Percentiles rank a stretch among this genome's conserved stretches.
These are phyloP conservation scores for Leptopilina myrica DNA, from an alignment of 2,888 invertebrate species.

Conservation along the genomic window DNA sequence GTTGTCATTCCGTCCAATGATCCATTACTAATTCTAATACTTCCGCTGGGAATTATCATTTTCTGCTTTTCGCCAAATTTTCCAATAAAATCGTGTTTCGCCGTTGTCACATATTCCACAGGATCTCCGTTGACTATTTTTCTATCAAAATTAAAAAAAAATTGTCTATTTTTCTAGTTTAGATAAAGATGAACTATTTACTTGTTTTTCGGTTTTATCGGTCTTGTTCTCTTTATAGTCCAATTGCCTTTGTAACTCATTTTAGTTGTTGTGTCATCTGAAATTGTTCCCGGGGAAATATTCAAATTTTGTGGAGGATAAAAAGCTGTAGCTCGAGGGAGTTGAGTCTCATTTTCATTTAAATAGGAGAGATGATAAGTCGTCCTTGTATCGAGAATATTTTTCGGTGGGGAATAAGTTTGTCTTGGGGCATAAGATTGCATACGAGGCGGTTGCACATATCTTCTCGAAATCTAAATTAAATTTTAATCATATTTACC, in stretches of 20 bases:
- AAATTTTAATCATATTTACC: too few species aligned
- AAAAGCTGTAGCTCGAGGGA: slow-evolving; percentile 59
- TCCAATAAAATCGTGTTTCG: slow-evolving; percentile 66
- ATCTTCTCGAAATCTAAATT: slow-evolving; percentile 62
- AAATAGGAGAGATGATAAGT: slow-evolving; percentile 70
- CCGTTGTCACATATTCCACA: slow-evolving; percentile 71
- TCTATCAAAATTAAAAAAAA: slow-evolving; percentile 48
- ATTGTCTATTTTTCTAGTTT: too few species aligned
- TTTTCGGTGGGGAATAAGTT: slow-evolving; percentile 64
- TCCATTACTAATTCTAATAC: slow-evolving; percentile 65
- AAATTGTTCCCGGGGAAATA: slow-evolving; percentile 62
- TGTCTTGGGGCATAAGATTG: slow-evolving; percentile 67
- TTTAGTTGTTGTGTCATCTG: slow-evolving; percentile 67
- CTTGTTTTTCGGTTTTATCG: slow-evolving; percentile 69
- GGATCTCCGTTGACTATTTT: slow-evolving; percentile 61
- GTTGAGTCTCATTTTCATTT: slow-evolving; percentile 52
- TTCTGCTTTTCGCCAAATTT: slow-evolving; percentile 65
- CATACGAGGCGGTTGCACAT: slow-evolving; percentile 70
- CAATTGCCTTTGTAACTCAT: slow-evolving; percentile 67
- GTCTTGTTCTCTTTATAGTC: slow-evolving; percentile 63
- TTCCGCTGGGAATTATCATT: slow-evolving; percentile 68
- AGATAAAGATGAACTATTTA: slow-evolving; percentile 44
- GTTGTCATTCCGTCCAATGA: slow-evolving; percentile 67
- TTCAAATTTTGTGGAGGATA: slow-evolving; percentile 61
- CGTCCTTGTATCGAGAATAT: slow-evolving; percentile 64